Conservation (phyloP, 2,113 vertebrate species). For the Himantopus leucocephalus region DNA sequence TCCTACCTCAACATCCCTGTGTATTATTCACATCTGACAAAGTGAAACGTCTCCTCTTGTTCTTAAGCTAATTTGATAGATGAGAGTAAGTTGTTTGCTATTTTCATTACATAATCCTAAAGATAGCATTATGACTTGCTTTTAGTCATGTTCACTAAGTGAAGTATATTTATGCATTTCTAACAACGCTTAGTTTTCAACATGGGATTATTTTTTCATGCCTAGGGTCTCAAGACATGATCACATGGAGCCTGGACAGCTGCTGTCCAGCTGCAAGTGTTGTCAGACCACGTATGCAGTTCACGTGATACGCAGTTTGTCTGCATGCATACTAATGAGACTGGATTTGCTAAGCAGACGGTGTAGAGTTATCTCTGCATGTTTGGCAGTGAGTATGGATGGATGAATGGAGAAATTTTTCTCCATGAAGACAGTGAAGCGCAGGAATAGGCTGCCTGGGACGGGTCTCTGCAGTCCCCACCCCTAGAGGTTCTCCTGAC, state of each 20-base stretch:
- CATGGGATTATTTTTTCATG: neutral
- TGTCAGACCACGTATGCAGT: neutral
- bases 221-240: neutral
- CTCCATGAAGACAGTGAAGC: neutral
- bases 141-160: rapidly evolving
- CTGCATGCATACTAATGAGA: neutral
- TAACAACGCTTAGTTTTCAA: neutral
- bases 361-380: neutral
- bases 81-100: neutral
- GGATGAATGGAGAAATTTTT: neutral
- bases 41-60: neutral
- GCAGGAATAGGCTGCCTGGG: neutral
- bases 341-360: rapidly evolving
- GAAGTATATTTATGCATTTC: neutral
- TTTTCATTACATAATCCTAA: neutral
- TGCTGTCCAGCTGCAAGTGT: neutral
- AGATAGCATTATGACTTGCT: neutral
- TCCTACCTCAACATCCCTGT: neutral
- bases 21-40: neutral
- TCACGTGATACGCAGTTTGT: neutral
- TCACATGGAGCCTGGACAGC: neutral
- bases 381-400: neutral
- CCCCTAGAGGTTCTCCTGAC: neutral
- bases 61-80: neutral
- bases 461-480: neutral